Evolutionary conservation across 37 sponge, comb jelly and placozoan genomes (phyloP), one percentile per base, ranked within the genome.

Genomic region (Diacarnus erythraeanus): DNA sequence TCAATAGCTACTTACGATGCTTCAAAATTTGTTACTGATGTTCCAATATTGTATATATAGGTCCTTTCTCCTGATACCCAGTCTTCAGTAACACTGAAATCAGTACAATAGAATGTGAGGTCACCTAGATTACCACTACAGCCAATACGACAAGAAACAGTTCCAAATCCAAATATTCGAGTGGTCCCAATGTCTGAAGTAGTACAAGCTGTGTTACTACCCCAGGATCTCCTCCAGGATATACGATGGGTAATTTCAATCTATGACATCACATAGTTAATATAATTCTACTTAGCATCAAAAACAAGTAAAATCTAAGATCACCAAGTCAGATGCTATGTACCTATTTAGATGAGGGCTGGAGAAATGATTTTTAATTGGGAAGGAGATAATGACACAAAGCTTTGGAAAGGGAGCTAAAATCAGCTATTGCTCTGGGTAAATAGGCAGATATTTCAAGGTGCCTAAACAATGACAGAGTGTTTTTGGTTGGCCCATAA

Each of bases 171-270:
- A 64, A 75, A 35, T 29, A 51, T 3, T 3, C 27, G 12, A 8
- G 29, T 21, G 26, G 65, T 20, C 3, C 33, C 47, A 42, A 51
- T 33, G 20, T 47, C 65, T 30, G 54, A 56, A 3, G 47, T 29
- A 34, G 72, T 40, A 40, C 83, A 83, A 20, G 2, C 30, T 29
- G 34, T 35, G n/a, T n/a, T n/a, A 3, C 57, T 29, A 15, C 42
- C 41, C 15, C 26, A 36, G 17, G 74, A 41, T 64, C 83, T 38
- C 40, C 83, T 63, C 83, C 83, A 83, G 22, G 75, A 65, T 38
- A 83, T 83, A 26, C 76, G 67, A 44, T 75, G 69, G 3, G 67
- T 83, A 1, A 83, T 64, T 58, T 74, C 83, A 83, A 83, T 83
- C 83, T 83, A 37, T 38, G 51, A 47, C 10, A 47, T 15, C 6